phyloP scores from a whole-genome alignment of 2,113 vertebrate genomes.

The Plotosus lineatus region DNA sequence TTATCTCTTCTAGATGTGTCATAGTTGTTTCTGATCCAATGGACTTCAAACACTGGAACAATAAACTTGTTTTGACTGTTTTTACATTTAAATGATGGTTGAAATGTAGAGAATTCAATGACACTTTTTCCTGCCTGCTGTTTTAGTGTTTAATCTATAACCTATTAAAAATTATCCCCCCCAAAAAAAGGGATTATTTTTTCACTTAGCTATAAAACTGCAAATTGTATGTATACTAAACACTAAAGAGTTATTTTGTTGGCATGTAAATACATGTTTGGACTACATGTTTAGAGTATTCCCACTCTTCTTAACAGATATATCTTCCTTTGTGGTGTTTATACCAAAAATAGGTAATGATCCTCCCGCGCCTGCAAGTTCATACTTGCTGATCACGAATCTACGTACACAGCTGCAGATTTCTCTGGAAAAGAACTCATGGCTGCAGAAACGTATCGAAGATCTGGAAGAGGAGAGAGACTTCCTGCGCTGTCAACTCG shows the following conservation, averaged over 20 bases:
- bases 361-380: slow-evolving; percentile 68
- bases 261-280: not conserved
- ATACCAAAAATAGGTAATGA: slow-evolving; percentile 52
- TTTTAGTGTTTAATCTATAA: not conserved
- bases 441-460: slow-evolving; percentile 87
- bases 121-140: no score
- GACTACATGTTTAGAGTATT: not conserved
- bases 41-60: not conserved
- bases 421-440: slow-evolving; percentile 86
- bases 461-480: slow-evolving; percentile 89
- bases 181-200: not conserved
- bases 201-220: not conserved
- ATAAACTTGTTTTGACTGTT: not conserved
- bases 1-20: not conserved
- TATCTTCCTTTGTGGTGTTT: slow-evolving; percentile 17
- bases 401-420: slow-evolving; percentile 86
- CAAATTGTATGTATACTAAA: not conserved
- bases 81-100: not conserved
- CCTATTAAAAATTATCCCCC: not conserved
- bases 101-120: no score
- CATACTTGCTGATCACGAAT: slow-evolving; percentile 78
- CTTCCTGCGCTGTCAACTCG: slow-evolving; percentile 85
- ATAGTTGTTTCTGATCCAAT: not conserved
- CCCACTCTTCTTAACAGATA: not conserved
- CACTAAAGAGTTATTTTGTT: not conserved